A percentile compares a stretch with the other conserved stretches of the same genome.
These are phyloP conservation scores for Archilochus colubris DNA, from an alignment of 2,113 vertebrate species.

Conservation along the genomic window DNA sequence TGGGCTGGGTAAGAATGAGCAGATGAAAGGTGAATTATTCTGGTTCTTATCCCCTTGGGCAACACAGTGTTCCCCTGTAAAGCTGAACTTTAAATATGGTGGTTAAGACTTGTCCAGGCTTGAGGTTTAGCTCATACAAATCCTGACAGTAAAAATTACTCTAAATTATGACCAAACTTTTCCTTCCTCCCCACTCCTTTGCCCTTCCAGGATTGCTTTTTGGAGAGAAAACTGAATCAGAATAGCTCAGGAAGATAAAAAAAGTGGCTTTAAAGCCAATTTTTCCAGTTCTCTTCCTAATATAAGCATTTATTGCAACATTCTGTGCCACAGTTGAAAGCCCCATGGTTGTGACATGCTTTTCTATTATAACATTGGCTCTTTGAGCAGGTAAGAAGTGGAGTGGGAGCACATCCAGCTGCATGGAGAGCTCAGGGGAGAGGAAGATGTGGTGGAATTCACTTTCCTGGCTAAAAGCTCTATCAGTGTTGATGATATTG, in stretches of 20 bases:
- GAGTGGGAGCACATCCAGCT: slow-evolving; percentile 80
- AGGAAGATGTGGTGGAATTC: slow-evolving; percentile 72
- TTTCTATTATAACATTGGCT: slow-evolving; percentile 65
- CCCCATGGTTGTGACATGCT: background rate
- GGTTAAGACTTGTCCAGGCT: slow-evolving; percentile 52
- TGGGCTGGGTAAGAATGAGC: background rate
- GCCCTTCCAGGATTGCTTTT: slow-evolving; percentile 10
- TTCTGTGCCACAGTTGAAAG: background rate
- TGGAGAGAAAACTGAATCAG: background rate
- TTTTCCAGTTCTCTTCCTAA: background rate
- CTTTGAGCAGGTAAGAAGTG: slow-evolving; percentile 81
- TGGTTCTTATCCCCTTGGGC: slow-evolving; percentile 52
- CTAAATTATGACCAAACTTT: slow-evolving; percentile 42
- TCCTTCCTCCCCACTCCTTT: background rate
- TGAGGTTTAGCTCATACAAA: slow-evolving; percentile 58
- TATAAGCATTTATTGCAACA: background rate
- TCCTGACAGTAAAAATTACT: slow-evolving; percentile 60
- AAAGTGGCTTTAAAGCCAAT: background rate
- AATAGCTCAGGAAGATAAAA: background rate
- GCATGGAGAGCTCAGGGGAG: slow-evolving; percentile 70
- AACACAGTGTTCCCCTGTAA: background rate
- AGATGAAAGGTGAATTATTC: slow-evolving; percentile 44
- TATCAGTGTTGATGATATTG: slow-evolving; percentile 41
- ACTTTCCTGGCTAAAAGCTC: slow-evolving; percentile 85
- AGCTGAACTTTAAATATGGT: slow-evolving; percentile 63